These are phyloP conservation scores for Carcina quercana DNA, from an alignment of 2,888 invertebrate species.

Conservation along the genomic window DNA sequence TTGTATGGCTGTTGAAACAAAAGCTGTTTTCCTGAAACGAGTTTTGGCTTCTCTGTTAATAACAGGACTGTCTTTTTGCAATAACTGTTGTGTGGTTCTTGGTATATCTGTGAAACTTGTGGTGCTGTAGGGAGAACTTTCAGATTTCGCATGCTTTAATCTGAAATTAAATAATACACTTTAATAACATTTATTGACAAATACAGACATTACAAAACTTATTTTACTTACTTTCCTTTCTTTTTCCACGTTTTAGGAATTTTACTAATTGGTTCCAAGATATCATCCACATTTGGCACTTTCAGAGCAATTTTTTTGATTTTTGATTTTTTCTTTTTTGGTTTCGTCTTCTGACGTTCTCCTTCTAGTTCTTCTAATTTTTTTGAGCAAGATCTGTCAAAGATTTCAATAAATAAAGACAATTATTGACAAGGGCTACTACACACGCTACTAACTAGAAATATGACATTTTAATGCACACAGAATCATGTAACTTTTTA, in stretches of 20 bases:
- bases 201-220: too few species aligned
- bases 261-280: conserved; percentile 49
- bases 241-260: conserved; percentile 56
- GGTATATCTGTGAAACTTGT: conserved; percentile 65
- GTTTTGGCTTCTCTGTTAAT: conserved; percentile 46
- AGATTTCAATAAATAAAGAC: too few species aligned
- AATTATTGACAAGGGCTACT: too few species aligned
- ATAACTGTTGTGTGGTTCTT: conserved; percentile 34
- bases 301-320: conserved; percentile 56
- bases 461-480: too few species aligned
- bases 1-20: conserved; percentile 74
- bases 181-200: too few species aligned
- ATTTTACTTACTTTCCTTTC: conserved; percentile 60
- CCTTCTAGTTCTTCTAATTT: conserved; percentile 72
- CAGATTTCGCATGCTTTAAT: conserved; percentile 57
- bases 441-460: too few species aligned
- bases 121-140: conserved; percentile 45
- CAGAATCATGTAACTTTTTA: too few species aligned
- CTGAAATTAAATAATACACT: conserved; percentile 49
- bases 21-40: conserved; percentile 75
- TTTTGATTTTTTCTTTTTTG: conserved; percentile 62
- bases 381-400: conserved; percentile 80
- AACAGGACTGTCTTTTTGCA: conserved; percentile 31
- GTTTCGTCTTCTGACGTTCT: conserved; percentile 50
- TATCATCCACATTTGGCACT: conserved; percentile 57